Conservation (phyloP, 2,113 vertebrate species). For the Trochalopteron elliotii region DNA sequence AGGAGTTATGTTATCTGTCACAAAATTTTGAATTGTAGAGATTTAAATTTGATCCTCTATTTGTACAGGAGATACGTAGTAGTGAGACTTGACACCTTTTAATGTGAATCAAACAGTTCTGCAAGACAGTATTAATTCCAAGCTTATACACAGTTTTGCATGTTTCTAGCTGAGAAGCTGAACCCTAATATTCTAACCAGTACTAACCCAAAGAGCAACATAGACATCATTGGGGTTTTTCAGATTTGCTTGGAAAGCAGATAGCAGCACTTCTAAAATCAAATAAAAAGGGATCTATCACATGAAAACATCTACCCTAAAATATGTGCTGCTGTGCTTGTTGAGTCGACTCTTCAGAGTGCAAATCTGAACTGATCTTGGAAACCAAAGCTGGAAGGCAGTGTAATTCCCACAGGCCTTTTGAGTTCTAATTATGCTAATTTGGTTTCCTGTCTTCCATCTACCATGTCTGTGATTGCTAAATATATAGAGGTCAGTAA, state of each 20-base stretch:
- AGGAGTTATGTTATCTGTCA: background rate
- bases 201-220: background rate
- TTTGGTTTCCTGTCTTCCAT: background rate
- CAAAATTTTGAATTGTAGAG: background rate
- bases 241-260: background rate
- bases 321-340: background rate
- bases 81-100: background rate
- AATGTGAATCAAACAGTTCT: background rate
- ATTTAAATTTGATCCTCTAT: background rate
- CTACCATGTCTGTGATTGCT: background rate
- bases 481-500: background rate
- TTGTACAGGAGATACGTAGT: background rate
- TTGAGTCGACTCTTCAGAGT: background rate
- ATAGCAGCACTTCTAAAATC: background rate
- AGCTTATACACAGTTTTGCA: background rate
- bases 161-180: background rate
- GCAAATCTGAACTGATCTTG: background rate
- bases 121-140: background rate
- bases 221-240: background rate
- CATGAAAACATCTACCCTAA: background rate
- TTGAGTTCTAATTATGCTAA: background rate
- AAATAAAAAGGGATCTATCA: background rate
- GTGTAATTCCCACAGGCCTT: background rate
- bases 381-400: background rate
- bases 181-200: background rate